Conservation (phyloP, 2,797 vertebrate genomes). For the Cuculus canorus region DNA sequence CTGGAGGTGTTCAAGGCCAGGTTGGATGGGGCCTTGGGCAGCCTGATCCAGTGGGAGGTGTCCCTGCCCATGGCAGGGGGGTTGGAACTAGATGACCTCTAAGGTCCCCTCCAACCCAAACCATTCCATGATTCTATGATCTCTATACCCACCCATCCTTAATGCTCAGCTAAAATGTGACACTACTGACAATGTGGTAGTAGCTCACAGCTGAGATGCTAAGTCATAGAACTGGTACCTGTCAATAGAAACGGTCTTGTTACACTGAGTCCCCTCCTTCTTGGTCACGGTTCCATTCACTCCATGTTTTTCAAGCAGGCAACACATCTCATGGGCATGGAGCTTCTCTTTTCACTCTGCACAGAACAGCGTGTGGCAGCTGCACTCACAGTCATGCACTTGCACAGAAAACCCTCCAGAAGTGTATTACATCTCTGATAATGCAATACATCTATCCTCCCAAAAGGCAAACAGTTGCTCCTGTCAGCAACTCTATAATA, state of each 20-base stretch:
- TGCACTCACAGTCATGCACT: background rate
- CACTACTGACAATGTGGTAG: background rate
- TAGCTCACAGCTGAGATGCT: background rate
- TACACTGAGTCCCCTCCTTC: background rate
- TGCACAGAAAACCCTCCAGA: background rate
- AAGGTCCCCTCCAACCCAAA: too few relatives aligned
- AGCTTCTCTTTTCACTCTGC: background rate
- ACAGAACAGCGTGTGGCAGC: background rate
- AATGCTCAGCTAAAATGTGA: background rate
- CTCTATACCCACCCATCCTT: background rate
- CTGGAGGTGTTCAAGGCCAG: too few relatives aligned
- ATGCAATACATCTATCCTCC: background rate
- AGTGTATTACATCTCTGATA: background rate
- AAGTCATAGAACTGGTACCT: background rate
- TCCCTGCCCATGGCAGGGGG: too few relatives aligned
- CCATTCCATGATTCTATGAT: too few relatives aligned
- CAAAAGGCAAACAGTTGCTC: conserved; percentile 11
- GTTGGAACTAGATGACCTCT: too few relatives aligned
- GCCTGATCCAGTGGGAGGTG: too few relatives aligned
- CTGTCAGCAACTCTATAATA: background rate
- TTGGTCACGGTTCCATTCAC: background rate
- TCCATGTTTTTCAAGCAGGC: background rate
- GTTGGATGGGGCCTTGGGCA: too few relatives aligned
- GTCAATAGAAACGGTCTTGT: background rate
- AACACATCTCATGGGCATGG: background rate